Conservation (phyloP, 2,888 invertebrate species). For the Iselma pallidipennis region DNA sequence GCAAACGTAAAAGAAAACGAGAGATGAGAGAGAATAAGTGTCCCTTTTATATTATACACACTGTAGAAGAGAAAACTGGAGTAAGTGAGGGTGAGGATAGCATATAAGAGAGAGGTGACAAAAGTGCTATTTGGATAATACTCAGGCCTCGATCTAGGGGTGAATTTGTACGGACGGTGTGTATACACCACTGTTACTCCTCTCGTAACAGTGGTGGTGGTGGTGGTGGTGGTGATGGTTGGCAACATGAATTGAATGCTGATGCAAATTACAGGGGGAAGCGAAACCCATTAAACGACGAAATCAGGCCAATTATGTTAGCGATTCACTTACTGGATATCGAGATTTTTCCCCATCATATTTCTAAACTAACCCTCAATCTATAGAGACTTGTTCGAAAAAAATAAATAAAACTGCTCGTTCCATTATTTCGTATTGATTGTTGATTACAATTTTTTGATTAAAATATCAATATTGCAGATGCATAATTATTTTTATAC, state of each 20-base stretch:
- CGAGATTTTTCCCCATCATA: neutral
- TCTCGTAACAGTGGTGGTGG: neutral
- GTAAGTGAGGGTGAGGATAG: conserved; percentile 16
- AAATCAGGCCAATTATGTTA: conserved; percentile 20
- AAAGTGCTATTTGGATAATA: conserved; percentile 33
- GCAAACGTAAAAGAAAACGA: conserved; percentile 8
- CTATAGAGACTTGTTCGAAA: too few relatives aligned
- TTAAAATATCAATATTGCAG: too few relatives aligned
- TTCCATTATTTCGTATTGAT: too few relatives aligned
- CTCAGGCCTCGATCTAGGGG: conserved; percentile 16
- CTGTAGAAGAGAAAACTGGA: neutral
- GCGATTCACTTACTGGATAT: conserved; percentile 7
- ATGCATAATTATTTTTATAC: too few relatives aligned
- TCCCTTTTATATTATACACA: conserved; percentile 16
- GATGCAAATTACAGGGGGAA: conserved; percentile 24
- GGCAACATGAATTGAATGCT: conserved; percentile 19
- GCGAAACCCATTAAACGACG: conserved; percentile 15
- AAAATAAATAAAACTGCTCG: too few relatives aligned
- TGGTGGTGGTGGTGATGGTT: neutral
- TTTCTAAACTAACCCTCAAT: neutral
- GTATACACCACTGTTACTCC: conserved; percentile 1
- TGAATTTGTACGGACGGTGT: neutral
- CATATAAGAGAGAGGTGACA: conserved; percentile 32
- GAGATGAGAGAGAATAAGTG: conserved; percentile 18
- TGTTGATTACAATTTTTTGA: too few relatives aligned